Evolutionary conservation across 2,113 vertebrate species (phyloP).

Genomic region (Leptocoma aspasia): DNA sequence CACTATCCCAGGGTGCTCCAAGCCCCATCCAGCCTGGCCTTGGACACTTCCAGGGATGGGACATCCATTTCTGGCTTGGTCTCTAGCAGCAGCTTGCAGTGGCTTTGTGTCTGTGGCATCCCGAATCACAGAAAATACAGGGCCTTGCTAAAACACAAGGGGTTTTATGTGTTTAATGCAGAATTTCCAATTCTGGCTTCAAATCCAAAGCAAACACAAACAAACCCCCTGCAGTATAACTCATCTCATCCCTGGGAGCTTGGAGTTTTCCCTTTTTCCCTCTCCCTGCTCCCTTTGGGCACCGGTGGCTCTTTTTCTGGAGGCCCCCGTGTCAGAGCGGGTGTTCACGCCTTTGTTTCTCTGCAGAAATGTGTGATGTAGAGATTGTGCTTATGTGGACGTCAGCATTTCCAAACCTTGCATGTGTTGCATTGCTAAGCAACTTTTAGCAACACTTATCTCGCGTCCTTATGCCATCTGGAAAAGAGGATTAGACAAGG

Average conservation of each 20-base stretch:
- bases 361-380: constrained; percentile 43
- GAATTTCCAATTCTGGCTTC: neutral
- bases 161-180: neutral
- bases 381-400: constrained; percentile 57
- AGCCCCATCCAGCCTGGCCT: neutral
- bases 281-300: neutral
- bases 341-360: constrained; percentile 49
- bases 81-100: neutral
- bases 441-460: constrained; percentile 69
- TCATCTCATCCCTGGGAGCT: neutral
- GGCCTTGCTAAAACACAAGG: neutral
- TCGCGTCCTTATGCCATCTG: constrained; percentile 66
- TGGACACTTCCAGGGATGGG: neutral
- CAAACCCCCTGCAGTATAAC: neutral
- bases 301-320: constrained; percentile 28
- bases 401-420: constrained; percentile 64
- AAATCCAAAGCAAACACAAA: neutral
- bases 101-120: neutral
- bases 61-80: neutral
- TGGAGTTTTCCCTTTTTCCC: neutral
- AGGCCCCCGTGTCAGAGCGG: neutral
- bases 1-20: neutral
- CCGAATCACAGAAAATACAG: neutral
- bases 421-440: constrained; percentile 71
- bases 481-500: constrained; percentile 60